Percentiles rank a stretch among this genome's conserved stretches.
These are phyloP conservation scores for Parthenolecanium corni DNA, from an alignment of 2,888 invertebrate genomes.

Conservation along the genomic window DNA sequence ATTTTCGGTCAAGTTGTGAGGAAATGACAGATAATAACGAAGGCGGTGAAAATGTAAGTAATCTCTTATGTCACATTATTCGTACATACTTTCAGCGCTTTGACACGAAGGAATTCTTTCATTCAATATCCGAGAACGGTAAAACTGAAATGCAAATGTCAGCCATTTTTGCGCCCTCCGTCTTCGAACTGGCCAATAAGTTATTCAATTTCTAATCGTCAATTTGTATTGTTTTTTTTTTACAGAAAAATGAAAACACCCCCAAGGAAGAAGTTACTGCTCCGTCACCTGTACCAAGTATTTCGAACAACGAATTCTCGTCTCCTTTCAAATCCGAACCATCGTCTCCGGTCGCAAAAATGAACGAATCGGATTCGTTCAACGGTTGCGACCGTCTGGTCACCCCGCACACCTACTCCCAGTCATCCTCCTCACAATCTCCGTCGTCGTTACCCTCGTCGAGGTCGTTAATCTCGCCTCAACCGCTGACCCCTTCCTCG, in stretches of 20 bases:
- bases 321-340: conserved; percentile 9
- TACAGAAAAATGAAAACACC: background rate
- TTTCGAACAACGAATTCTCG: background rate
- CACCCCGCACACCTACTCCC: conserved; percentile 6
- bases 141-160: too few relatives aligned
- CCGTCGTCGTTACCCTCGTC: conserved; percentile 27
- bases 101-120: too few relatives aligned
- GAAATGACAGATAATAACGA: conserved; percentile 2
- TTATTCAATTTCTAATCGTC: background rate
- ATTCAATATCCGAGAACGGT: too few relatives aligned
- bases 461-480: conserved; percentile 18
- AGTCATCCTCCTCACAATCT: conserved; percentile 25
- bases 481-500: conserved; percentile 22
- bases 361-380: conserved; percentile 10
- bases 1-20: background rate
- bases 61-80: too few relatives aligned
- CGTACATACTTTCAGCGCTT: too few relatives aligned
- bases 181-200: background rate
- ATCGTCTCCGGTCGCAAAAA: background rate
- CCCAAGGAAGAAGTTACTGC: background rate
- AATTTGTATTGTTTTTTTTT: background rate
- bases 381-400: conserved; percentile 6
- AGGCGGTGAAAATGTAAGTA: background rate
- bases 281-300: background rate
- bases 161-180: background rate